Base-by-base conservation (phyloP, 2,888 invertebrate genomes). In the Ernsta delagoae region DNA sequence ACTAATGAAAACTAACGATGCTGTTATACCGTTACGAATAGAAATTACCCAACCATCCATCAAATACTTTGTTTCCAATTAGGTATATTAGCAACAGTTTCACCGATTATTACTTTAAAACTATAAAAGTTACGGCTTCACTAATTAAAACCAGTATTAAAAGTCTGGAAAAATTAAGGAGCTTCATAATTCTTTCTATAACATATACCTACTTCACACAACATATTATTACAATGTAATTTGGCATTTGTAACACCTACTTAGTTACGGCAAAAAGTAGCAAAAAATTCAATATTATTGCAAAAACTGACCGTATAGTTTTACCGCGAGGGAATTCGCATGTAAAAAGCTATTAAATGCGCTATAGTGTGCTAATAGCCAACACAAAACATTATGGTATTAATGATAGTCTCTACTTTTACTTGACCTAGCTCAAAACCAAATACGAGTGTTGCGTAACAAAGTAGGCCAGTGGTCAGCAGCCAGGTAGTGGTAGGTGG, bases 381-480 rank as follows among this genome's bases (percentile, higher is more conserved):
- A 78, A 79, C 75, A 71, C 70, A 75, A 74, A 74, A 75, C 77
- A 82, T 78, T 24, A 77, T 73, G 76, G 76, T 75, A 24, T 24
- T 24, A n/a, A n/a, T n/a, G n/a, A n/a, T n/a, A 77, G 78, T 78
- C 77, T 77, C 77, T 72, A 78, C 76, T 82, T 83, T 82, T 82
- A 80, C 77, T 78, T 84, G 86, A 84, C 84, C 84, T 82, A 83
- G 78, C 83, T 76, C 78, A 79, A 83, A 78, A 75, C 76, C 74
- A 75, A 80, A 77, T 75, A 74, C 75, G 73, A 74, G 74, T 74
- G 75, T 82, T 81, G 76, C 79, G 77, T 78, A 79, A 81, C 70
- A 72, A 73, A 70, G 75, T 71, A 76, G 66, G 75, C 65, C 74
- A 68, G 74, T 73, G 75, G 78, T 78, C 77, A 79, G 73, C 72